Percentiles rank a stretch among this genome's conserved stretches.
These are phyloP conservation scores for Hippopotamyrus pictus DNA, from an alignment of 2,797 vertebrate species.

Conservation along the genomic window DNA sequence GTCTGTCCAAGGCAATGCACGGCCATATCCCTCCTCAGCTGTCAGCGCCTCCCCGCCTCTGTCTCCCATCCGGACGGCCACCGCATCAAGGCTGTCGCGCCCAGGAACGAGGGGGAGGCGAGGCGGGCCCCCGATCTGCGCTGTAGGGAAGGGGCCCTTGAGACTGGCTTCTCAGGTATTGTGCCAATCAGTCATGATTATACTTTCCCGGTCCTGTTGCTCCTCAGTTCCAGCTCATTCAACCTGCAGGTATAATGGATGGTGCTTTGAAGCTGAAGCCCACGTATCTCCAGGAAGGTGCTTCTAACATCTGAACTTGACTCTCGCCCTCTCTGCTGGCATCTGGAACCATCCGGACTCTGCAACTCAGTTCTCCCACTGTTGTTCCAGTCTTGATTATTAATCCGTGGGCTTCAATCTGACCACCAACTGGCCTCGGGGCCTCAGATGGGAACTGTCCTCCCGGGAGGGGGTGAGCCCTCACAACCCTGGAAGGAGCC, in stretches of 20 bases:
- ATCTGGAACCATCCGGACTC: not conserved
- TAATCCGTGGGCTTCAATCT: not conserved
- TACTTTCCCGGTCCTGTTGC: not conserved
- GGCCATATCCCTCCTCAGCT: not conserved
- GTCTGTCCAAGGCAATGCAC: not conserved
- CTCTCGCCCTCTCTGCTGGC: not conserved
- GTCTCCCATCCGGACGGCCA: not conserved
- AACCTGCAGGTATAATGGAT: not conserved
- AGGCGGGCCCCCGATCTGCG: not conserved
- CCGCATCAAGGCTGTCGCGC: not conserved
- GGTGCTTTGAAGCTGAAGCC: not conserved
- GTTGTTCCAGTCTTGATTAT: not conserved
- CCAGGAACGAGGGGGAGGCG: not conserved
- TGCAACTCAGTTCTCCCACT: too few species aligned
- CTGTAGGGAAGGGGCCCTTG: not conserved
- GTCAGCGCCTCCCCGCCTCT: not conserved
- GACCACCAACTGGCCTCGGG: not conserved
- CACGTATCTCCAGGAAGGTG: not conserved
- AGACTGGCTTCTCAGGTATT: not conserved
- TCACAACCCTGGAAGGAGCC: not conserved
- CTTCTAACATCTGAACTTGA: not conserved
- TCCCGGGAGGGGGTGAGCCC: not conserved
- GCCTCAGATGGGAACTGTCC: not conserved
- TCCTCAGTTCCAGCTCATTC: not conserved
- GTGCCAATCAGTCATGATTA: not conserved